A percentile compares a stretch with the other conserved stretches of the same genome.
These are phyloP conservation scores for Pteria penguin DNA, from an alignment of 2,888 invertebrate species.

Conservation along the genomic window DNA sequence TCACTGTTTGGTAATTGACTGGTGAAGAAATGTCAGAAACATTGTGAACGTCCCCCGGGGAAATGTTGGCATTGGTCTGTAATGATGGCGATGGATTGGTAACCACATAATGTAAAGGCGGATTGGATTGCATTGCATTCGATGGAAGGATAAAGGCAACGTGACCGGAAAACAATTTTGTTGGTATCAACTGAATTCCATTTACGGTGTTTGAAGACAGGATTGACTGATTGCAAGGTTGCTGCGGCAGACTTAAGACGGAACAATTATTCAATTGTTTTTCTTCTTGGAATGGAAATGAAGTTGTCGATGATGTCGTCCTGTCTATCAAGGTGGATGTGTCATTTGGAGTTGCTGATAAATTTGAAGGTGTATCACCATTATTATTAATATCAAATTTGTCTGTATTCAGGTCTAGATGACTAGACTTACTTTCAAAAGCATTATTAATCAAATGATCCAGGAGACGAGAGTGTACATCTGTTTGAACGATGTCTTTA, in stretches of 20 bases:
- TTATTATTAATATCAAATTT: not conserved
- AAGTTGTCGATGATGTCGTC: too few relatives aligned
- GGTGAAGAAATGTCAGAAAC: too few relatives aligned
- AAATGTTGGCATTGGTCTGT: too few relatives aligned
- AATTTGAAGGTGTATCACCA: not conserved
- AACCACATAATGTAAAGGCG: not conserved
- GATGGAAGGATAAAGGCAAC: not conserved
- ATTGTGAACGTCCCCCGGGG: too few relatives aligned
- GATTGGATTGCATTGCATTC: not conserved
- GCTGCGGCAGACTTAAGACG: not conserved
- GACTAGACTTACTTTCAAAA: not conserved
- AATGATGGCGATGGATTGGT: not conserved
- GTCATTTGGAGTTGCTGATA: not conserved
- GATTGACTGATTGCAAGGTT: not conserved
- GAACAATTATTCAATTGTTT: not conserved
- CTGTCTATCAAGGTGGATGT: too few relatives aligned
- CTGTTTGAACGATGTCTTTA: not conserved
- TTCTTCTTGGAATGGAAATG: too few relatives aligned
- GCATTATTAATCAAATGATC: not conserved
- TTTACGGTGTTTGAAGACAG: not conserved
- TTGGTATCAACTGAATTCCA: not conserved
- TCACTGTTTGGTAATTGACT: too few relatives aligned
- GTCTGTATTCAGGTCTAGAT: not conserved
- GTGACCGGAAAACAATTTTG: not conserved
- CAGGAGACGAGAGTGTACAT: not conserved